Evolutionary conservation across 2,113 vertebrate species (phyloP).

Genomic region (Crotophaga sulcirostris): DNA sequence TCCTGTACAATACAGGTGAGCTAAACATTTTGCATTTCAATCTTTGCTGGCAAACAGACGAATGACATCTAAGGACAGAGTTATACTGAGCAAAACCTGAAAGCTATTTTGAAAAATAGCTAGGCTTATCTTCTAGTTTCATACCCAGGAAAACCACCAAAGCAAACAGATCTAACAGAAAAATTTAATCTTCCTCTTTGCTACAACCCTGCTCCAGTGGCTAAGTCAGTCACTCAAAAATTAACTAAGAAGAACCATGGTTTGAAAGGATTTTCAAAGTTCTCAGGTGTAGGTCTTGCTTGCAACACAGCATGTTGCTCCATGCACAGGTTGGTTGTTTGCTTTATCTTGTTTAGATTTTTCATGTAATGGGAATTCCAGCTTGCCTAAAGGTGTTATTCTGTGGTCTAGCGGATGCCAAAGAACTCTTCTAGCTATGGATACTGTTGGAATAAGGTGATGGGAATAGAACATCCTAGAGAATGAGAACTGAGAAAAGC

Average conservation of each 20-base stretch:
- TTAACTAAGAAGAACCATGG: not conserved
- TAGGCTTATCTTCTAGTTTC: not conserved
- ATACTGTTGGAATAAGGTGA: not conserved
- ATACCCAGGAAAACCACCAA: not conserved
- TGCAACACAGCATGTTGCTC: too few relatives aligned
- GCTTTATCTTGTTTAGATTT: not conserved
- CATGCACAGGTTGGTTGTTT: not conserved
- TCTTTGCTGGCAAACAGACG: not conserved
- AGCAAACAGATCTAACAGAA: not conserved
- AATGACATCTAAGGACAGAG: not conserved
- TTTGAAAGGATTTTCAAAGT: not conserved
- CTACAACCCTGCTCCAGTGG: not conserved
- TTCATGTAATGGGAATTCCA: not conserved
- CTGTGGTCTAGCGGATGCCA: not conserved
- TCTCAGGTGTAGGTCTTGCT: not conserved
- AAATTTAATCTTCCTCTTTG: not conserved
- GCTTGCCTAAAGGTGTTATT: not conserved
- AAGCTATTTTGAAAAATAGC: not conserved
- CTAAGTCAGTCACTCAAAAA: not conserved
- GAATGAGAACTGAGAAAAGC: not conserved
- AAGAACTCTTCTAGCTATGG: not conserved
- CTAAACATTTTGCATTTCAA: not conserved
- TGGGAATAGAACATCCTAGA: not conserved
- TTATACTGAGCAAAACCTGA: not conserved
- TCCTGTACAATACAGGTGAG: not conserved